Base-by-base conservation (phyloP, 2,888 invertebrate species). In the Lathronympha strigana region DNA sequence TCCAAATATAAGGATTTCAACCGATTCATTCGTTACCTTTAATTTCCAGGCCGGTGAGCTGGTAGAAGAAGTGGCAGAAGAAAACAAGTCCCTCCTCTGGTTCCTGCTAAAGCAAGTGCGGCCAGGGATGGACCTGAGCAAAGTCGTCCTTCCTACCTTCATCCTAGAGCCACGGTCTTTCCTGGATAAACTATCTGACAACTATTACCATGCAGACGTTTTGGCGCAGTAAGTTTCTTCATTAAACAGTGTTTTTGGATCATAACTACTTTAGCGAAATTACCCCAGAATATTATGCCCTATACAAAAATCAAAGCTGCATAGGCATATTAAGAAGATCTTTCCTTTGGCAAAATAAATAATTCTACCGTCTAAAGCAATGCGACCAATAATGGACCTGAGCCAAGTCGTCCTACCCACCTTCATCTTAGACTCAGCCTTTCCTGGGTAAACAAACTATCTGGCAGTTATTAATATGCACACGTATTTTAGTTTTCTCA, bases 321-420 rank as follows among this genome's bases (percentile, higher is more conserved):
- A 21, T 13, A 13, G 11, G 19, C 43, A 1, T 43, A 19, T 17
- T 19, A 19, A 9, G 17, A 5, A 40, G 17, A 13, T 36, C 36
- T 3, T 3, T 13, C 13, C 13, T 98, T 75, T 98, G 98, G 98
- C 93, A 98, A 77, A 98, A 98, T 87, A 98, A 98, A 93, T n/a
- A n/a, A n/a, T n/a, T n/a, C n/a, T n/a, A n/a, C n/a, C n/a, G n/a
- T n/a, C n/a, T n/a, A n/a, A n/a, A n/a, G n/a, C n/a, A n/a, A n/a
- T n/a, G n/a, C n/a, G 97, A 15, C 98, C 98, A 0, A 98, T 98
- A 54, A 98, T 98, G 98, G 98, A 98, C 90, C 91, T 98, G 33
- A 97, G 97, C 68, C 96, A 97, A 93, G 94, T 98, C 49, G 98
- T 98, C 13, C 90, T 98, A 72, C 98, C 98, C 0, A 98, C 98